phyloP scores from a whole-genome alignment of 2,797 vertebrate genomes.

The Scolopax rusticola region DNA sequence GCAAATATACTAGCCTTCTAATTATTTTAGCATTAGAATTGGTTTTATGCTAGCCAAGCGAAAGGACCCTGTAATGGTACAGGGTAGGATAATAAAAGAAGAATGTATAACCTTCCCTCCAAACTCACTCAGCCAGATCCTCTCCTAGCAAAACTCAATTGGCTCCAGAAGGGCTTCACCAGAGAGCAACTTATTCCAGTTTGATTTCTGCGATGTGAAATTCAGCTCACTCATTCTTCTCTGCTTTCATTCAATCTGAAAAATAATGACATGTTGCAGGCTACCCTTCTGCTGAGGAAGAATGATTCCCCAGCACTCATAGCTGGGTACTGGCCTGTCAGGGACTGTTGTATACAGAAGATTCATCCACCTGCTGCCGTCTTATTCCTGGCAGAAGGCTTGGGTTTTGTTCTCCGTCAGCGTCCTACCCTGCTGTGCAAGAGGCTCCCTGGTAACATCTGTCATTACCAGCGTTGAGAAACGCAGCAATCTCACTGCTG shows the following conservation, averaged over 20 bases:
- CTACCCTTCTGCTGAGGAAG: not conserved
- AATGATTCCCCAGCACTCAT: not conserved
- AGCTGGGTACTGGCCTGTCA: not conserved
- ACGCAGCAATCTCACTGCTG: not conserved
- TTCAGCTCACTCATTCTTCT: constrained; percentile 3
- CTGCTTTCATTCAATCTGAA: constrained; percentile 4
- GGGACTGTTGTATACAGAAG: not conserved
- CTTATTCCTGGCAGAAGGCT: not conserved
- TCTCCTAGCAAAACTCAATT: constrained; percentile 35
- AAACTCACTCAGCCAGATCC: constrained; percentile 38
- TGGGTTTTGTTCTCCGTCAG: not conserved
- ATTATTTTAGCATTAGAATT: constrained; percentile 63
- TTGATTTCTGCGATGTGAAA: not conserved
- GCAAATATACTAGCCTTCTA: constrained; percentile 19
- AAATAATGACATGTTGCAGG: not conserved
- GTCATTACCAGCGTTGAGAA: not conserved
- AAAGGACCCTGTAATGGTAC: constrained; percentile 44
- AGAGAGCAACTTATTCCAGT: constrained; percentile 17
- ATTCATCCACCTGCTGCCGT: constrained; percentile 7
- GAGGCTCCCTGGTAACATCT: not conserved
- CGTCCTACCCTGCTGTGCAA: not conserved
- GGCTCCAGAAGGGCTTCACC: constrained; percentile 47
- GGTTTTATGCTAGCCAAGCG: not conserved
- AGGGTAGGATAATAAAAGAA: constrained; percentile 60
- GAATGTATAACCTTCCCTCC: constrained; percentile 50